A percentile compares a stretch with the other conserved stretches of the same genome.
Conservation (phyloP, 1,140 invertebrate genomes). For the Pantala flavescens region DNA sequence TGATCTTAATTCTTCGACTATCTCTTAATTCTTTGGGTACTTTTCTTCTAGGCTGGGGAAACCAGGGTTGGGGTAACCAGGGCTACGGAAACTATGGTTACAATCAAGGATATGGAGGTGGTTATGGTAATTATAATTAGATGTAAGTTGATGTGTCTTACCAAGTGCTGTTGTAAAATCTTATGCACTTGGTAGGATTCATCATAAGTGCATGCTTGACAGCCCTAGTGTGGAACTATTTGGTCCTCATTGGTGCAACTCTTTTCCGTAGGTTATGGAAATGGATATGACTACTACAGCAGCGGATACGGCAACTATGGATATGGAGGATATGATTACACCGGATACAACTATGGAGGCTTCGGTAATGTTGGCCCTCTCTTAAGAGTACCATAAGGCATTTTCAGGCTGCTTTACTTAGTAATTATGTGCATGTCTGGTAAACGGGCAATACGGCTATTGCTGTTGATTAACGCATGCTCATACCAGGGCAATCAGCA, state of each 20-base stretch:
- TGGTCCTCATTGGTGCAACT: neutral
- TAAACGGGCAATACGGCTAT: constrained; percentile 25
- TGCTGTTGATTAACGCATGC: constrained; percentile 24
- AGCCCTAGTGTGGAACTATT: too few relatives aligned
- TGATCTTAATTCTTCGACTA: too few relatives aligned
- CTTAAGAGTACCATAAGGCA: constrained; percentile 29
- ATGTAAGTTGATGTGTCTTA: too few relatives aligned
- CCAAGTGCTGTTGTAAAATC: too few relatives aligned
- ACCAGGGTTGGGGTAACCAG: constrained; percentile 40
- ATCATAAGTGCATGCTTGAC: too few relatives aligned
- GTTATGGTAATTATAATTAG: constrained; percentile 22
- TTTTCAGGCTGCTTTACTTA: constrained; percentile 29
- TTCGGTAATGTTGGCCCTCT: constrained; percentile 51
- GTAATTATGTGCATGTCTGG: constrained; percentile 23
- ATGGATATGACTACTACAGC: constrained; percentile 64
- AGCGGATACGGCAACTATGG: constrained; percentile 49
- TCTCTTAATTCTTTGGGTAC: constrained; percentile 21
- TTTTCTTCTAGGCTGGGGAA: constrained; percentile 26
- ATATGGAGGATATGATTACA: constrained; percentile 65
- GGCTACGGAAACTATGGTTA: constrained; percentile 53
- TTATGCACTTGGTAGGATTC: too few relatives aligned
- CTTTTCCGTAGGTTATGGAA: constrained; percentile 24
- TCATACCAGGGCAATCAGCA: constrained; percentile 21
- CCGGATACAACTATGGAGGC: constrained; percentile 52
- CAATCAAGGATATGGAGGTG: constrained; percentile 33